These are phyloP conservation scores for Ophioninae sp. DNA, from an alignment of 2,888 invertebrate species.

Conservation along the genomic window DNA sequence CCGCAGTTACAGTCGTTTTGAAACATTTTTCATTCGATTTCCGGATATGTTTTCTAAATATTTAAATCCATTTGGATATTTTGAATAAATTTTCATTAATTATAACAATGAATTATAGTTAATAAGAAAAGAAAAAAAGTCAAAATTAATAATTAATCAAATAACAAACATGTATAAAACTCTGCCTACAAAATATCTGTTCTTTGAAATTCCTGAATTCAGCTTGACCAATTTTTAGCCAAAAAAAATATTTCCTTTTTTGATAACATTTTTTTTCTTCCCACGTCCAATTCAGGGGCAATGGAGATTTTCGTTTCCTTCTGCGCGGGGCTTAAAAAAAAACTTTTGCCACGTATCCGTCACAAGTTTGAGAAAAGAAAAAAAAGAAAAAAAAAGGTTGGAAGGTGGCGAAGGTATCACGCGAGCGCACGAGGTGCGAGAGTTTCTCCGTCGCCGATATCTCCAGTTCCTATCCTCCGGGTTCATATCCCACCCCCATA, in stretches of 20 bases:
- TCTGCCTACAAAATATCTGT: too few species aligned
- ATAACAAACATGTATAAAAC: too few species aligned
- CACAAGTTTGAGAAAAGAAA: neutral
- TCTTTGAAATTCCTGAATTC: neutral
- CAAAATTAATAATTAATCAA: too few species aligned
- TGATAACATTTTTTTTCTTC: neutral
- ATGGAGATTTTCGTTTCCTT: neutral
- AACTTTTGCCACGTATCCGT: neutral
- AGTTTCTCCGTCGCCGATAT: constrained; percentile 52
- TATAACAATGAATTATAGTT: too few species aligned
- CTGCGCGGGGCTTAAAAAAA: neutral
- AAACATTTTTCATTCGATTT: too few species aligned
- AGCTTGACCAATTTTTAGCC: neutral
- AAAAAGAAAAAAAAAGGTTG: neutral
- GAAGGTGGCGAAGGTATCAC: constrained; percentile 41
- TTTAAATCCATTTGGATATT: too few species aligned
- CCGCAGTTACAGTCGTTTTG: too few species aligned
- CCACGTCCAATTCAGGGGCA: neutral
- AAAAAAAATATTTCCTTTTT: neutral
- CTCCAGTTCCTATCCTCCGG: constrained; percentile 56
- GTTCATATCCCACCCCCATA: constrained; percentile 75
- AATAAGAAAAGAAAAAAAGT: too few species aligned
- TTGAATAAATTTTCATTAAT: too few species aligned
- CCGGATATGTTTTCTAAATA: too few species aligned
- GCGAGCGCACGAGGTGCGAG: constrained; percentile 44